Conservation (phyloP, 2,113 vertebrate species). For the Jacana jacana region DNA sequence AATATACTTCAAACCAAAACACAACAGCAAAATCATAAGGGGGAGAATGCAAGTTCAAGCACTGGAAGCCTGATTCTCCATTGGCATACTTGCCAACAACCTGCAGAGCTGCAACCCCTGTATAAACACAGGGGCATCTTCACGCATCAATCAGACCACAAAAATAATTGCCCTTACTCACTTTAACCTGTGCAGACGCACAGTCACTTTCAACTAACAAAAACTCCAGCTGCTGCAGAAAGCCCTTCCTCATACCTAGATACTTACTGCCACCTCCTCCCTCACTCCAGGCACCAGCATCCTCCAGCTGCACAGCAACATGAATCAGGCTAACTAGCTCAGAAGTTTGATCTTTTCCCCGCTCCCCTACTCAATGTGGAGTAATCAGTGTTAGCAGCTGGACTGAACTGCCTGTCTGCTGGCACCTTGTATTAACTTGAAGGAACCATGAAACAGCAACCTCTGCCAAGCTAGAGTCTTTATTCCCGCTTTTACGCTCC, state of each 20-base stretch:
- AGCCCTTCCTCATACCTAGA: neutral
- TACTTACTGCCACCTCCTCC: neutral
- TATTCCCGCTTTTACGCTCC: neutral
- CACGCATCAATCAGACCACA: neutral
- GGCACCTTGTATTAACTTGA: neutral
- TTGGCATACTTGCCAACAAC: neutral
- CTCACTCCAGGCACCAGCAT: neutral
- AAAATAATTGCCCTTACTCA: neutral
- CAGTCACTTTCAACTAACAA: neutral
- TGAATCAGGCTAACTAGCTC: neutral
- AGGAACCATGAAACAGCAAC: neutral
- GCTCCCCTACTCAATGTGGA: neutral
- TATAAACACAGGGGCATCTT: neutral
- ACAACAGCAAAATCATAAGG: neutral
- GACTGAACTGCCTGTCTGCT: neutral
- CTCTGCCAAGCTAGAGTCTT: neutral
- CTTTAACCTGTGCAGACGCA: no score
- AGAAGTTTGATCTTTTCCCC: accelerated
- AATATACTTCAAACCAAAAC: neutral
- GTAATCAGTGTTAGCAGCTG: neutral
- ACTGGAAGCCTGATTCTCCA: neutral
- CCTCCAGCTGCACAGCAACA: neutral
- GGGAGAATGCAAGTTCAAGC: neutral
- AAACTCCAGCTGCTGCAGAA: neutral
- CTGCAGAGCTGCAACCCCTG: neutral